phyloP scores from a whole-genome alignment of 2,113 vertebrate species.

The Oreochromis aureus region DNA sequence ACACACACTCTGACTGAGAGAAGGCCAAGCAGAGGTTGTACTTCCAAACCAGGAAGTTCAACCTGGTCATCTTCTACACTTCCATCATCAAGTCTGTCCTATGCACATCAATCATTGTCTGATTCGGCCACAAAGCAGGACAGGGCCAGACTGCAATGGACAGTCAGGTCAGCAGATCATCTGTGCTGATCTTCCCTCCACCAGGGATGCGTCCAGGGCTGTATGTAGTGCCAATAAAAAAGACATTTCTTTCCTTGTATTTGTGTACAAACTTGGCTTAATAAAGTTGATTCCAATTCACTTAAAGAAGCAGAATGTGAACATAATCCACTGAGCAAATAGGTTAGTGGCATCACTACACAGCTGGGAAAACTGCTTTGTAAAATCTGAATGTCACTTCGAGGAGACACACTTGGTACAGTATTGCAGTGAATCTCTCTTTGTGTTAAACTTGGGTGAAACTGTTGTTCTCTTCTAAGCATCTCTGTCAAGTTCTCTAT shows the following conservation, averaged over 20 bases:
- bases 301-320: not conserved
- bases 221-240: not conserved
- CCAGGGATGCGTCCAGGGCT: not conserved
- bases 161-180: not conserved
- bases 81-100: not conserved
- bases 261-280: not conserved
- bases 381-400: not conserved
- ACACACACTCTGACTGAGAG: not conserved
- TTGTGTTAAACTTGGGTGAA: not conserved
- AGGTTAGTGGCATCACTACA: not conserved
- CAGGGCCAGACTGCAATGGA: not conserved
- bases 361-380: not conserved
- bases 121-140: not conserved
- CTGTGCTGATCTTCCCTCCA: not conserved
- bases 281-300: not conserved
- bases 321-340: not conserved
- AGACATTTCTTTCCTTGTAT: too few relatives aligned
- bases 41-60: not conserved
- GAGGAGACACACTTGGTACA: not conserved
- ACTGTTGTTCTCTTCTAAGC: not conserved
- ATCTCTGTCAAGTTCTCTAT: slow-evolving; percentile 21
- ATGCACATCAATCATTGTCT: not conserved
- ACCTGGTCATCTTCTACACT: not conserved
- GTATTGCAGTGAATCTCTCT: not conserved
- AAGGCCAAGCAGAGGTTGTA: not conserved